Evolutionary conservation across 2,888 invertebrate genomes (phyloP).

Genomic region (Melanostoma scalare): DNA sequence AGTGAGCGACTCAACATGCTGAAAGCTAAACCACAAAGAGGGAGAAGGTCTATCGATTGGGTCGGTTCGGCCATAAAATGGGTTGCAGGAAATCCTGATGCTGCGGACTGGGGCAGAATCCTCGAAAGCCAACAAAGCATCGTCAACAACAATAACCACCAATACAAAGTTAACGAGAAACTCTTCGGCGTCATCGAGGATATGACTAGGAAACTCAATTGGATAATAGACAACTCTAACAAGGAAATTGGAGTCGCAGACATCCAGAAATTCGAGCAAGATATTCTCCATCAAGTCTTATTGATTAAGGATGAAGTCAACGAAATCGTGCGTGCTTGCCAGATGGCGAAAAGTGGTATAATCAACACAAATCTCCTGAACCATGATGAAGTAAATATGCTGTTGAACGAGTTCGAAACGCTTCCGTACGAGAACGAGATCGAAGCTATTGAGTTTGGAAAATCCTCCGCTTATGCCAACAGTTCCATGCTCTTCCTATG

Average conservation of each 20-base stretch:
- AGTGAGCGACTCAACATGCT: no score
- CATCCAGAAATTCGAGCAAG: constrained; percentile 9
- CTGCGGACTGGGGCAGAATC: no score
- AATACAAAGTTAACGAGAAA: not conserved
- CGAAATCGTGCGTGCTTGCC: constrained; percentile 45
- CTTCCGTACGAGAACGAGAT: constrained; percentile 63
- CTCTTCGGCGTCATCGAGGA: not conserved
- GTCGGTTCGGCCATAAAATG: no score
- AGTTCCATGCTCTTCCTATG: constrained; percentile 44
- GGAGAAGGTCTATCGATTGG: no score
- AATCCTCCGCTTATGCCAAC: constrained; percentile 58
- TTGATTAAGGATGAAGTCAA: constrained; percentile 51
- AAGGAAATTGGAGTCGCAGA: not conserved
- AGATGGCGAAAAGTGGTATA: constrained; percentile 53
- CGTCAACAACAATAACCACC: not conserved
- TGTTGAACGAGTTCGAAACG: constrained; percentile 57
- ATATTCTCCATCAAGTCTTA: constrained; percentile 13
- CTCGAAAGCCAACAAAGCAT: not conserved
- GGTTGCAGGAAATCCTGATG: no score
- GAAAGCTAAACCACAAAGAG: no score
- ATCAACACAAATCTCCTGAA: constrained; percentile 38
- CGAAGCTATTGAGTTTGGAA: constrained; percentile 56
- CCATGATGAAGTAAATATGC: constrained; percentile 14
- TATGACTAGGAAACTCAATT: constrained; percentile 14
- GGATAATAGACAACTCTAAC: constrained; percentile 9